Percentiles rank a stretch among this genome's conserved stretches.
Conservation (phyloP, 2,113 vertebrate genomes). For the Cynopterus brachyotis region DNA sequence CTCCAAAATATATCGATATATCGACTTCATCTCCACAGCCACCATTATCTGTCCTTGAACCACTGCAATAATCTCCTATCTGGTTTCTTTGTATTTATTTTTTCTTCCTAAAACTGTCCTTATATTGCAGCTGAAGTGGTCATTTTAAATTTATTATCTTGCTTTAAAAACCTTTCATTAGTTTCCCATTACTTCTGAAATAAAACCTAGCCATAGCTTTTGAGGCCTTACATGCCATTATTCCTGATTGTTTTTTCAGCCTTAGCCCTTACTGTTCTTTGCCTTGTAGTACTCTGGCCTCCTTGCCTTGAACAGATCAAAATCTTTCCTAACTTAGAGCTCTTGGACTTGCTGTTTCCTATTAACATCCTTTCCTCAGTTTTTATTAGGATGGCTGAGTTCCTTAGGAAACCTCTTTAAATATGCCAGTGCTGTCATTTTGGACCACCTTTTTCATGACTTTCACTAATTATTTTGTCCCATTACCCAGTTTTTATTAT, state of each 20-base stretch:
- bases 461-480: not conserved
- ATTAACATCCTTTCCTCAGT: not conserved
- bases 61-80: not conserved
- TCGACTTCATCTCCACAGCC: not conserved
- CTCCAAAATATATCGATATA: not conserved
- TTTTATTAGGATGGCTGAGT: not conserved
- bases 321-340: not conserved
- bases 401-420: not conserved
- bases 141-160: not conserved
- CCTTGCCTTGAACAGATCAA: not conserved
- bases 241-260: not conserved
- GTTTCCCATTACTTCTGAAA: not conserved
- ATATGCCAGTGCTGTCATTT: not conserved
- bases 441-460: not conserved
- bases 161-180: not conserved
- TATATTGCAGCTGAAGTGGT: not conserved
- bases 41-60: not conserved
- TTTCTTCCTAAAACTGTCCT: not conserved
- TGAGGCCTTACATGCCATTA: not conserved
- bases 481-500: not conserved
- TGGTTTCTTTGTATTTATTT: not conserved
- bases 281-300: not conserved
- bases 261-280: not conserved
- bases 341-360: not conserved
- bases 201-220: not conserved